Evolutionary conservation across 1,140 invertebrate species (phyloP).

Genomic region (Stegodyphus dumicola): DNA sequence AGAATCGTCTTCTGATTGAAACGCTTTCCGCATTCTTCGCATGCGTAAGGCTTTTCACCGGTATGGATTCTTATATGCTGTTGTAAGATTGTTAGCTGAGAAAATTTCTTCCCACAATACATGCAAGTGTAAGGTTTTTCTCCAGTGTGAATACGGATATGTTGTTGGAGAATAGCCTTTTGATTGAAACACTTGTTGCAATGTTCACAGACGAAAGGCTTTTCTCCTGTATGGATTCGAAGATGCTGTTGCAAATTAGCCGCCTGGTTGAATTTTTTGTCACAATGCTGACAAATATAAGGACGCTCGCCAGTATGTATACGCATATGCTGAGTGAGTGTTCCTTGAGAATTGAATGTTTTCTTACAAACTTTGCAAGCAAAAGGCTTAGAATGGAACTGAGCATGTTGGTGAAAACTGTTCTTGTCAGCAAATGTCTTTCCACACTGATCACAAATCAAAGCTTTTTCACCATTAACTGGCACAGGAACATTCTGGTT

Average conservation of each 20-base stretch:
- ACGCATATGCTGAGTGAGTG: constrained; percentile 64
- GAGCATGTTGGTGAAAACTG: constrained; percentile 51
- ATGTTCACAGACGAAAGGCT: constrained; percentile 76
- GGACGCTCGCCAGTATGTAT: constrained; percentile 66
- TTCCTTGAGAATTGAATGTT: constrained; percentile 53
- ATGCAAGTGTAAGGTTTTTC: constrained; percentile 71
- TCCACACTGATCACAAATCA: constrained; percentile 52
- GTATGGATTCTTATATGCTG: constrained; percentile 85
- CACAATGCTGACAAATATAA: constrained; percentile 74
- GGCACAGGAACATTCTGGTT: constrained; percentile 20
- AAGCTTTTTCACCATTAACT: constrained; percentile 12
- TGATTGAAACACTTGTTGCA: constrained; percentile 74
- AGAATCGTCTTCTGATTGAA: constrained; percentile 71
- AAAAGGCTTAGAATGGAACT: constrained; percentile 54
- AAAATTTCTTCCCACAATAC: constrained; percentile 87
- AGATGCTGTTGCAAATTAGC: constrained; percentile 96
- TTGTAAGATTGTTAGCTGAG: constrained; percentile 96
- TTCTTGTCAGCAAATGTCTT: constrained; percentile 56
- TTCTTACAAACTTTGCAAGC: constrained; percentile 60
- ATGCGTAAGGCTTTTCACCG: constrained; percentile 74
- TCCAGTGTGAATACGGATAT: constrained; percentile 65
- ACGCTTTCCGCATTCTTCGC: constrained; percentile 73
- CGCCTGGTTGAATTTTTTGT: constrained; percentile 95
- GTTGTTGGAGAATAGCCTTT: constrained; percentile 76
- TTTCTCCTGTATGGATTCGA: constrained; percentile 80